phyloP scores from a whole-genome alignment of 1,140 invertebrate species.

The Ruditapes philippinarum region DNA sequence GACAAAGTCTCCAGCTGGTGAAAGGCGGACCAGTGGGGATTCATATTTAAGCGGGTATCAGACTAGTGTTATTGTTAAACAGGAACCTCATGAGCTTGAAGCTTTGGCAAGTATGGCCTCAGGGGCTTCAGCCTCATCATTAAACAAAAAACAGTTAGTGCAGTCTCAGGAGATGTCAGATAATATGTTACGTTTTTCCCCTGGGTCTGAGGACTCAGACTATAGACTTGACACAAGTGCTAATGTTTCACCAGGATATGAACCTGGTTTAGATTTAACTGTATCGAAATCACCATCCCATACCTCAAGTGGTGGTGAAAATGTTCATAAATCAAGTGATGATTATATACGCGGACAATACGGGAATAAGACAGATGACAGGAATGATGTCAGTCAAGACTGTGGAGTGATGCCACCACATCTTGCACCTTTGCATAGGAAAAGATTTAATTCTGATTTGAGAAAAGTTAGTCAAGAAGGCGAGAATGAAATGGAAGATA shows the following conservation, averaged over 20 bases:
- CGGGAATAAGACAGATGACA: not conserved
- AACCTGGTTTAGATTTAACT: conserved; percentile 63
- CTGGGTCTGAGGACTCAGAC: conserved; percentile 38
- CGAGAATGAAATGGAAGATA: conserved; percentile 50
- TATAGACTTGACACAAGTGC: conserved; percentile 47
- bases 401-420: conserved; percentile 10
- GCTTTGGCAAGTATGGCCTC: conserved; percentile 35
- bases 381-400: not conserved
- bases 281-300: conserved; percentile 71
- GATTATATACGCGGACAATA: conserved; percentile 54
- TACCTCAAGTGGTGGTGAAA: conserved; percentile 66
- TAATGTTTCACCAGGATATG: conserved; percentile 66
- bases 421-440: not conserved
- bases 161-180: conserved; percentile 44
- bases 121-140: conserved; percentile 29
- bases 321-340: conserved; percentile 36
- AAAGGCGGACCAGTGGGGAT: conserved; percentile 40
- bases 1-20: conserved; percentile 49
- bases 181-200: conserved; percentile 50
- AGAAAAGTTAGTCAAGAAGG: not conserved
- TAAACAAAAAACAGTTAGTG: conserved; percentile 34
- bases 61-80: conserved; percentile 74
- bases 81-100: conserved; percentile 73
- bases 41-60: conserved; percentile 63
- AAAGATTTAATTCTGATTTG: conserved; percentile 27